Percentiles rank a stretch among this genome's conserved stretches.
Evolutionary conservation across 2,888 invertebrate genomes (phyloP).

Genomic region (Tetranychus piercei): DNA sequence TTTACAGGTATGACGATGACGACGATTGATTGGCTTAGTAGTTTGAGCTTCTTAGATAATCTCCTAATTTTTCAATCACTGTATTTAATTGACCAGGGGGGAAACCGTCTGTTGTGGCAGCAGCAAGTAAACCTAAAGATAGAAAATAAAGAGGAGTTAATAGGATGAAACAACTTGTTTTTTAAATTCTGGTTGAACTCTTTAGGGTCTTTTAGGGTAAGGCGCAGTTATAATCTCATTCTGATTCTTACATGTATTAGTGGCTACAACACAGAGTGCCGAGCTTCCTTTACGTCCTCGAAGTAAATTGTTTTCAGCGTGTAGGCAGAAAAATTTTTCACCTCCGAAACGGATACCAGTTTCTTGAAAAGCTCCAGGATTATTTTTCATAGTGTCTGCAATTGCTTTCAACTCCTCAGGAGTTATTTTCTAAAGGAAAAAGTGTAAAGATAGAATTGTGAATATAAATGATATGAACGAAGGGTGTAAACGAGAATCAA

Average conservation of each 20-base stretch:
- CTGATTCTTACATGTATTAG: constrained; percentile 27
- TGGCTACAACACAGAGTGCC: constrained; percentile 28
- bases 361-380: constrained; percentile 26
- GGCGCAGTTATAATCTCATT: background rate
- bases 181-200: background rate
- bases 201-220: background rate
- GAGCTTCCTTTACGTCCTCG: constrained; percentile 28
- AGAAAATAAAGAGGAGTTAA: background rate
- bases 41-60: constrained; percentile 25
- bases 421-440: constrained; percentile 22
- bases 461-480: background rate
- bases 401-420: constrained; percentile 27
- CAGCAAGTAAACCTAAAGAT: constrained; percentile 26
- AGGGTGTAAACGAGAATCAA: background rate
- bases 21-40: background rate
- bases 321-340: constrained; percentile 28
- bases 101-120: constrained; percentile 28
- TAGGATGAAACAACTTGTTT: background rate
- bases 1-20: too few species aligned
- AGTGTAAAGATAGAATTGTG: background rate
- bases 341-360: constrained; percentile 27
- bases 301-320: constrained; percentile 26
- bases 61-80: constrained; percentile 29
- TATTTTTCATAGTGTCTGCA: constrained; percentile 26
- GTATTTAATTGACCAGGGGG: constrained; percentile 28